Base-by-base conservation (phyloP, 2,113 vertebrate species). In the Myiopsitta monachus region DNA sequence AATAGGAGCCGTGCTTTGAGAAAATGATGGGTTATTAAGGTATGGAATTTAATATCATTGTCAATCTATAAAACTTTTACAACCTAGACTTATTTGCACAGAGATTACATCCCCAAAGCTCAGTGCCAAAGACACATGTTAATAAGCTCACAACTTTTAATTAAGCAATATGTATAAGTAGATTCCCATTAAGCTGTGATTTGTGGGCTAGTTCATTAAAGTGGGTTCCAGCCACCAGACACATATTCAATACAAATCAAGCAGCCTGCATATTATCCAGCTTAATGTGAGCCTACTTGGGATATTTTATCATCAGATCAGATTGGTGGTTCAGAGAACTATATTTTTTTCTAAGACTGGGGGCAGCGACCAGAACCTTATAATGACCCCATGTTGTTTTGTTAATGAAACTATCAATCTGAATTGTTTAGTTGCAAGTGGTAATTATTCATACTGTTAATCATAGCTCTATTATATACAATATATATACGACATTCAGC, bases 121-220 rank as follows among this genome's bases (percentile, higher is more conserved):
- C 98, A 97, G 95, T 97, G 97, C 98, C 98, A 98, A 98, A 99
- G 99, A 99, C 99, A 99, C 99, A 99, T 99, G 99, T 99, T 99
- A 99, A 99, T 99, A 99, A 99, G 99, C 99, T 98, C 98, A 99
- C 99, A 99, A 99, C 99, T 99, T 99, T 99, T 99, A 99, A 99
- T 99, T 99, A 99, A 99, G 99, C 99, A 98, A 99, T 99, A 99
- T 99, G 99, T 99, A 99, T 99, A 99, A 99, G 99, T 99, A 99
- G 99, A 98, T 98, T 98, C 98, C 98, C 99, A 99, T 99, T 99
- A 99, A 98, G 98, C 98, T 97, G 98, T 99, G 99, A 99, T 99
- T 99, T 99, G 99, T 99, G 98, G 98, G 98, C 98, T 98, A 98
- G 98, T 99, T 99, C 99, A 99, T 99, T 99, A 99, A 97, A 98